These are phyloP conservation scores for Patella pellucida DNA, from an alignment of 2,888 invertebrate species.

Conservation along the genomic window DNA sequence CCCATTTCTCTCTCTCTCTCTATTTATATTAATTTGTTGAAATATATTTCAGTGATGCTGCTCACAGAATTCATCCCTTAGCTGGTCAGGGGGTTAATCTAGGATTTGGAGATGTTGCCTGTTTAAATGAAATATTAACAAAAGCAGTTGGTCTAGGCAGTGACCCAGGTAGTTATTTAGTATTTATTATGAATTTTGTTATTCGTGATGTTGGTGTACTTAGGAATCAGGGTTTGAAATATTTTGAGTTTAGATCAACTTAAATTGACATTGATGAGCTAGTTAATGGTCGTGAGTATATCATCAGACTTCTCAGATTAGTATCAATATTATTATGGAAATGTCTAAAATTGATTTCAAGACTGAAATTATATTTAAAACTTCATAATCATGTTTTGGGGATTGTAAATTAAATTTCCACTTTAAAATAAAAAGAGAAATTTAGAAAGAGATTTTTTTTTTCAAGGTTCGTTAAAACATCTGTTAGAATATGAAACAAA, in stretches of 20 bases:
- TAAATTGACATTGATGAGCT: too few relatives aligned
- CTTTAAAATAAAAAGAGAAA: too few relatives aligned
- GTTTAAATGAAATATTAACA: slow-evolving; percentile 80
- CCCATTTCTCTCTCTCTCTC: too few relatives aligned
- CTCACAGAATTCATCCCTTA: slow-evolving; percentile 88
- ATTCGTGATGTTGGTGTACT: background rate
- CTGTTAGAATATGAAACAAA: slow-evolving; percentile 86
- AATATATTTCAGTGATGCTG: slow-evolving; percentile 77
- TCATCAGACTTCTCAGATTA: too few relatives aligned
- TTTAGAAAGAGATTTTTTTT: background rate
- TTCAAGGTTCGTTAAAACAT: slow-evolving; percentile 78
- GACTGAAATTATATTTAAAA: too few relatives aligned
- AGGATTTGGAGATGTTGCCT: slow-evolving; percentile 92
- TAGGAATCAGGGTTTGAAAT: background rate
- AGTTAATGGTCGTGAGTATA: too few relatives aligned
- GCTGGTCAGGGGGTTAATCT: slow-evolving; percentile 99
- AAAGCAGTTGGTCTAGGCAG: slow-evolving; percentile 82
- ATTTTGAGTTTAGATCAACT: too few relatives aligned
- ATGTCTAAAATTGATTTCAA: too few relatives aligned
- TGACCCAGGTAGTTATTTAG: slow-evolving; percentile 76
- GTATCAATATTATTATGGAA: too few relatives aligned
- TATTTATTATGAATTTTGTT: background rate
- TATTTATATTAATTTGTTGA: too few relatives aligned
- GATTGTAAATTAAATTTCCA: too few relatives aligned
- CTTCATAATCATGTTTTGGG: too few relatives aligned